Evolutionary conservation across 2,113 vertebrate species (phyloP).

Genomic region (Pelecanoides urinatrix): DNA sequence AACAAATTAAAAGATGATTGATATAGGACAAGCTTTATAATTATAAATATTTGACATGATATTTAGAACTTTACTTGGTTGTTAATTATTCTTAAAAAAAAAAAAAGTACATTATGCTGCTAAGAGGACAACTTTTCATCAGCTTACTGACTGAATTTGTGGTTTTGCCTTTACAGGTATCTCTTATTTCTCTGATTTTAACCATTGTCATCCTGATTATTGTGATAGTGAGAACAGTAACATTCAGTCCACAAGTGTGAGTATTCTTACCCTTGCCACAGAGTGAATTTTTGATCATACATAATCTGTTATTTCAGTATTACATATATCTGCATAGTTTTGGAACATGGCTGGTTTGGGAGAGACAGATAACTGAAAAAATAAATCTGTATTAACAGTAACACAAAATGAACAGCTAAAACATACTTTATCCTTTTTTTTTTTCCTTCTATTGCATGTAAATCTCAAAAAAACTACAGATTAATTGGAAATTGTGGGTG

Average conservation of each 20-base stretch:
- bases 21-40: background rate
- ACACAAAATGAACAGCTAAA: background rate
- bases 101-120: background rate
- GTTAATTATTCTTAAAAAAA: background rate
- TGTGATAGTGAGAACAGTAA: constrained; percentile 81
- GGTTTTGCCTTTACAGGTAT: constrained; percentile 78
- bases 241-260: constrained; percentile 84
- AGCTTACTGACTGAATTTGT: background rate
- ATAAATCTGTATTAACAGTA: background rate
- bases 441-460: background rate
- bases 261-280: constrained; percentile 37
- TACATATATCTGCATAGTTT: background rate
- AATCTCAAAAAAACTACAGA: background rate
- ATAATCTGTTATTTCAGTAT: background rate
- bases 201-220: constrained; percentile 83
- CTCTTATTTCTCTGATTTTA: constrained; percentile 87
- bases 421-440: background rate
- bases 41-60: background rate
- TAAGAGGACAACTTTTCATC: background rate
- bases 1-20: background rate
- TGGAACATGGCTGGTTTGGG: background rate
- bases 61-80: background rate
- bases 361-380: background rate
- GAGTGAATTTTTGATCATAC: background rate
- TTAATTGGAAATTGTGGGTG: background rate